Base-by-base conservation (phyloP, 2,113 vertebrate species). In the Kryptolebias marmoratus region DNA sequence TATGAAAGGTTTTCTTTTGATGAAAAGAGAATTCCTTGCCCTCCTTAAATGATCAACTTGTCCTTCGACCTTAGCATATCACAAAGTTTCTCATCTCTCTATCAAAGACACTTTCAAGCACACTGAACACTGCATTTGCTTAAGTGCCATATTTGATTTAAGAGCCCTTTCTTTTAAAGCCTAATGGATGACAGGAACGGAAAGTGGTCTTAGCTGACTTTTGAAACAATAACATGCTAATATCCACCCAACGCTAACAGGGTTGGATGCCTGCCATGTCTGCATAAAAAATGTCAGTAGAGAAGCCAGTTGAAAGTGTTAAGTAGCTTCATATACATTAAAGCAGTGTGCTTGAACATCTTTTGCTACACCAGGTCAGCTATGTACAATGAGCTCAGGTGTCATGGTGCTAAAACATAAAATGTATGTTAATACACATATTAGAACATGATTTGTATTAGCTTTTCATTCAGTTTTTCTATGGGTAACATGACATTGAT, bases 1-100 rank as follows among this genome's bases (percentile, higher is more conserved):
- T 70, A 82, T 65, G 48, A 22, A 75, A 52, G 87, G 67, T 68
- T 76, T 84, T 78, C 70, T 68, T 61, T 80, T 75, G 62, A 76
- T 87, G 70, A 82, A 88, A 85, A 87, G 75, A 78, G 57, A 76
- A 85, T 75, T 81, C 80, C 81, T 90, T 91, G 89, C 75, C 80
- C 87, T 85, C 63, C 63, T 75, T 78, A 77, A 85, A 89, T 87
- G 68, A 85, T 80, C 55, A 83, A 73, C 79, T 71, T 83, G 81
- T 85, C 84, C 87, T 89, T 89, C 68, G 64, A 86, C 84, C 86
- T 82, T 3, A 73, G 70, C 73, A 6, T 84, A 69, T 83, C 71
- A 64, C 52, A 74, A 80, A 88, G 73, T 86, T 87, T 75, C 68
- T 75, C 69, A 62, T 85, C 72, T 80, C 80, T 85, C 66, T 55